Evolutionary conservation across 2,797 vertebrate genomes (phyloP), one percentile per base, ranked within the genome.

Genomic region (Onychomys leucogaster): DNA sequence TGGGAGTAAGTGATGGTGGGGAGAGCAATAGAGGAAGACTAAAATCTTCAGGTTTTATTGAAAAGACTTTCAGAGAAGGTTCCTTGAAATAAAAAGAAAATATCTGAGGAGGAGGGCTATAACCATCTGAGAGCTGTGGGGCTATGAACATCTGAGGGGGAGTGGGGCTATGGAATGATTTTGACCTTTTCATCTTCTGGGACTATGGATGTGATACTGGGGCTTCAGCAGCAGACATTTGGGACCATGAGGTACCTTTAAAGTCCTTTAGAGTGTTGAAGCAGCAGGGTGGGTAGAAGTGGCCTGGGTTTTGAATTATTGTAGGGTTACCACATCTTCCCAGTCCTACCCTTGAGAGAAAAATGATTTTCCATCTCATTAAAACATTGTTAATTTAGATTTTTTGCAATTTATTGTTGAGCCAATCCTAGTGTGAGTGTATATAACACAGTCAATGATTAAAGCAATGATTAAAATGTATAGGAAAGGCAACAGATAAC

Each of bases 381-480:
- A 92, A 92, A 41, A n/a, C 34, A 92, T 46, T 34, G 5, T 76
- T 93, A 90, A 92, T 96, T 46, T 93, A 61, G 9, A 69, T n/a
- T 83, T 89, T 96, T 94, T 94, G 29, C 71, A 91, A 80, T 17
- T 89, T n/a, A 75, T 32, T 89, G 46, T 2, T 55, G 63, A 90
- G 83, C 5, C 29, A 87, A 82, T 9, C 19, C 65, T 77, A 59
- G 67, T 52, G 88, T 25, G 5, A 55, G 21, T 84, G 16, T 69
- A 34, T 95, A 59, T 23, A 49, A 77, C 19, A 49, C 19, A 55
- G 29, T 88, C 76, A 95, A 17, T 14, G 19, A 63, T 84, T 89
- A 4, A 86, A 95, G n/a, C n/a, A 93, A 89, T 43, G 23, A 90
- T 67, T 89, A 85, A 90, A 94, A 91, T 82, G 87, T 46, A 81